Percentiles rank a stretch among this genome's conserved stretches.
phyloP scores from a whole-genome alignment of 2,888 invertebrate genomes.

The Pandemis cinnamomeana region DNA sequence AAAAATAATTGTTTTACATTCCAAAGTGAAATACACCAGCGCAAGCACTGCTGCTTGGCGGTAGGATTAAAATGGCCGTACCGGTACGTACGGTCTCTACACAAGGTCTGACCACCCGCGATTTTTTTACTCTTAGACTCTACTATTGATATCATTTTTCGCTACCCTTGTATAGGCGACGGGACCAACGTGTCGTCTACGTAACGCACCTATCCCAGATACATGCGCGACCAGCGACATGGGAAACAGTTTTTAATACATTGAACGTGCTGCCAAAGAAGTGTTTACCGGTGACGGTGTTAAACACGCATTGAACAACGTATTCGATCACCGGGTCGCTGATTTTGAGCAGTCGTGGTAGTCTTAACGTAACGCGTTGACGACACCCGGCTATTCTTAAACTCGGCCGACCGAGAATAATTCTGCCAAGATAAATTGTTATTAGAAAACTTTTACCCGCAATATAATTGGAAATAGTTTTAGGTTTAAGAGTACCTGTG shows the following conservation, averaged over 20 bases:
- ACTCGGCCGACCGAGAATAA: not conserved
- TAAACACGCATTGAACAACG: not conserved
- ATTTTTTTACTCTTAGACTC: constrained; percentile 1
- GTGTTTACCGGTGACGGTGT: not conserved
- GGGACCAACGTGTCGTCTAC: not conserved
- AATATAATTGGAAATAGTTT: not conserved
- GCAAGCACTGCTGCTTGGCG: no score
- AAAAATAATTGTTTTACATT: no score
- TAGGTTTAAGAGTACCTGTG: no score
- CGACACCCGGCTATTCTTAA: not conserved
- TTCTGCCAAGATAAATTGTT: constrained; percentile 4
- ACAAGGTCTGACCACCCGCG: not conserved
- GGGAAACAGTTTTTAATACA: not conserved
- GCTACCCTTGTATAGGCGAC: constrained; percentile 5
- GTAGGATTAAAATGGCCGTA: not conserved
- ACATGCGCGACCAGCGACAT: not conserved
- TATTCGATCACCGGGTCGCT: not conserved
- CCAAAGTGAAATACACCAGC: no score
- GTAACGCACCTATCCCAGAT: not conserved
- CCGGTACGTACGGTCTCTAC: not conserved
- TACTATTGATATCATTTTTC: constrained; percentile 2
- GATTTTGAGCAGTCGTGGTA: not conserved
- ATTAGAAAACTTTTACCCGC: not conserved
- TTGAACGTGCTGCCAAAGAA: not conserved
- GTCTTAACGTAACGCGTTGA: not conserved